phyloP scores from a whole-genome alignment of 23 tunicate species.

The Diplosoma virens region DNA sequence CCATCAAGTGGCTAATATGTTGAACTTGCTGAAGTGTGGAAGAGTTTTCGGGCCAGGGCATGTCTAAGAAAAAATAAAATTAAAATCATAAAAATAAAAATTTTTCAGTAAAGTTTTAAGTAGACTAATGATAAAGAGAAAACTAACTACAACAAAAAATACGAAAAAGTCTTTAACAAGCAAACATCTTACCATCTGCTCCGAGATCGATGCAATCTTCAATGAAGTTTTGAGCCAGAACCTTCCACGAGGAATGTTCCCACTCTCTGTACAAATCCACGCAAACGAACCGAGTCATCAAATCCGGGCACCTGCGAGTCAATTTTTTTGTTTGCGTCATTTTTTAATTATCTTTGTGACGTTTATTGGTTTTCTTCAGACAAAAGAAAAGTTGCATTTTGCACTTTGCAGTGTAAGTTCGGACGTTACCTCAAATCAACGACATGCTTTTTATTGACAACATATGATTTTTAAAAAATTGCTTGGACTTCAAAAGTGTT shows the following conservation, averaged over 20 bases:
- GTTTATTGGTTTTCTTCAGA: no score
- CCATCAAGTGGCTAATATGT: conserved; percentile 52
- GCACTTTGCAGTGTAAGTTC: no score
- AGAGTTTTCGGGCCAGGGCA: conserved; percentile 45
- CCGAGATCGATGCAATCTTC: conserved; percentile 13
- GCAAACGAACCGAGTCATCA: conserved; percentile 57
- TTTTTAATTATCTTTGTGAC: no score
- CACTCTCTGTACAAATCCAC: conserved; percentile 67
- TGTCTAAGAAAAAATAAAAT: conserved; percentile 9
- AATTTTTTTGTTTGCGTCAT: no score
- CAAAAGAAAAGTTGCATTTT: no score
- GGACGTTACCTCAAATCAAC: no score
- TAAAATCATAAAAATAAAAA: background rate
- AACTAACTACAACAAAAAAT: no score
- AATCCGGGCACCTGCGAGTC: conserved; percentile 60
- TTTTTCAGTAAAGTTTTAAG: background rate
- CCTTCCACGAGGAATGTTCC: conserved; percentile 64
- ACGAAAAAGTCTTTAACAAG: no score
- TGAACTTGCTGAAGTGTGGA: conserved; percentile 30
- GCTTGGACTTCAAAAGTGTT: no score
- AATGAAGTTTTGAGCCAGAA: conserved; percentile 57
- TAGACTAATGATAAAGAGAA: no score
- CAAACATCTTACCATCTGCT: conserved; percentile 20
- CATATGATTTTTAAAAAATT: no score
- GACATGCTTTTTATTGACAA: no score